Base-by-base conservation (phyloP, 2,888 invertebrate genomes). In the Abrostola tripartita region DNA sequence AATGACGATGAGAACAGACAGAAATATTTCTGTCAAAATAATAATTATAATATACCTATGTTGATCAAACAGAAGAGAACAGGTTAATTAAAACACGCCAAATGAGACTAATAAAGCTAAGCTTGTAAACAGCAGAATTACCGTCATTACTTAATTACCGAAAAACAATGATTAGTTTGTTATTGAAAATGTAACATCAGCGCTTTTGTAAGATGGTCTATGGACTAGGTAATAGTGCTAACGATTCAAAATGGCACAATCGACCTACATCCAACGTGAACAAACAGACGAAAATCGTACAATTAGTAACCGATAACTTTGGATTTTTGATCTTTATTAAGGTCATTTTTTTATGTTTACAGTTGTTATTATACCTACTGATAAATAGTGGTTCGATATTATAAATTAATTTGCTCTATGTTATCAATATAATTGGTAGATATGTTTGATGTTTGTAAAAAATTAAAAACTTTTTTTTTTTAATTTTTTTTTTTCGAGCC, bases 181-280 rank as follows among this genome's bases (percentile, higher is more conserved):
- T 37, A 51, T 75, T 61, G 49, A 65, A 68, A 51, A 61, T 49
- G 11, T 37, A 53, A 68, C 71, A 60, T 54, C 57, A 62, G 55
- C 57, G 52, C 40, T 49, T 62, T 63, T 56, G 53, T 52, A 47
- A 35, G 37, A 57, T n/a, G 8, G 57, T 61, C 14, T 38, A 37
- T 0, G 4, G n/a, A 54, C 11, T 47, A 7, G 50, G 42, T 66
- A 69, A 78, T 67, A 56, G n/a, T 61, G 70, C 70, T 73, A 77
- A 79, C 14, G 61, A 62, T 52, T 56, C 70, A 63, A 61, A 68
- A 60, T 68, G 38, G 63, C 68, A 65, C 65, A 61, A 76, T 67
- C 66, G 65, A 60, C 64, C 75, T 60, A 75, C 61, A 64, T 74
- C 52, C 6, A 36, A 54, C 14, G 38, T 36, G 60, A 51, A 63